phyloP scores from a whole-genome alignment of 2,797 vertebrate species.

The Cryptoblepharus egeriae region DNA sequence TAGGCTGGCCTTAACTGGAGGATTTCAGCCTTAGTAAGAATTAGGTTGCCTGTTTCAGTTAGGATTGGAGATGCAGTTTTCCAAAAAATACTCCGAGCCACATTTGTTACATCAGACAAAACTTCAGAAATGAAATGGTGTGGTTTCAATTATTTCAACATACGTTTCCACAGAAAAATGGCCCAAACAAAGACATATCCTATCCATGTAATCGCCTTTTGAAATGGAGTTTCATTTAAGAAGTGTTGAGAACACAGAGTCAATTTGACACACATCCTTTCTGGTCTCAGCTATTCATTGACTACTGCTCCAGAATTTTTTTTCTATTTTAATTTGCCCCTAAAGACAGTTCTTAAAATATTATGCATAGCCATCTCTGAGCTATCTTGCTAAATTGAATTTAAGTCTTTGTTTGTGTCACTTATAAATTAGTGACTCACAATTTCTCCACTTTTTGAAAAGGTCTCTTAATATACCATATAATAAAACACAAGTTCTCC shows the following conservation, averaged over 20 bases:
- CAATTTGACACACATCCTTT: not conserved
- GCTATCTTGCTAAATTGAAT: slow-evolving; percentile 34
- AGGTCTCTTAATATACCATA: slow-evolving; percentile 36
- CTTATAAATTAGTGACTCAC: slow-evolving; percentile 32
- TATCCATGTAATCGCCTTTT: not conserved
- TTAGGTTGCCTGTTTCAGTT: too few species aligned
- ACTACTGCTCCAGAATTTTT: not conserved
- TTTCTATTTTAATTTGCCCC: not conserved
- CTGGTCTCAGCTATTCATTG: not conserved
- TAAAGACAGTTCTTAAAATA: not conserved
- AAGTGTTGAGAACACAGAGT: not conserved
- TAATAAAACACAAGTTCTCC: slow-evolving; percentile 53
- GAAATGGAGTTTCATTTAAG: not conserved
- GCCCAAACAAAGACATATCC: too few species aligned
- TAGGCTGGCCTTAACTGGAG: too few species aligned
- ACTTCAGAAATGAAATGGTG: not conserved
- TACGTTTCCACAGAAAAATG: not conserved
- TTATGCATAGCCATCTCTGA: slow-evolving; percentile 7
- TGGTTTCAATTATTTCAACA: not conserved
- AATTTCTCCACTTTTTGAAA: slow-evolving; percentile 39
- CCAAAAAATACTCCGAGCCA: not conserved
- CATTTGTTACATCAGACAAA: not conserved
- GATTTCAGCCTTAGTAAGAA: too few species aligned
- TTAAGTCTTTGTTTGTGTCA: slow-evolving; percentile 43
- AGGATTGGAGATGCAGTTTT: too few species aligned